These are phyloP conservation scores for Genyomyrus donnyi DNA, from an alignment of 2,113 vertebrate genomes.

Conservation along the genomic window DNA sequence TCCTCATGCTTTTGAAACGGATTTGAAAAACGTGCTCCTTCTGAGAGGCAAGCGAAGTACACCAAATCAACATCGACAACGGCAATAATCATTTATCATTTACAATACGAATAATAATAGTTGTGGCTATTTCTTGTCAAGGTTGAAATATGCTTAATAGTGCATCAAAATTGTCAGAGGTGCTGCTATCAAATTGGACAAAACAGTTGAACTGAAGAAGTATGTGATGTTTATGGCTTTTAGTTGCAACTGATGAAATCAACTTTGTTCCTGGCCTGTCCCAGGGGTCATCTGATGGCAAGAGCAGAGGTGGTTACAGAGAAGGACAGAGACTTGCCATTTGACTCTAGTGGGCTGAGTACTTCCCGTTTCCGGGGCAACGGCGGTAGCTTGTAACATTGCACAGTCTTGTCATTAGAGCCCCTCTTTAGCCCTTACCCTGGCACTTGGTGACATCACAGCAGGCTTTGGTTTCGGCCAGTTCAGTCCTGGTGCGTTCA, in stretches of 20 bases:
- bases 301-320: neutral
- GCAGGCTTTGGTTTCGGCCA: neutral
- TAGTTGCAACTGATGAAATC: slow-evolving; percentile 41
- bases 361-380: neutral
- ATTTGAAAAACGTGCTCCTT: neutral
- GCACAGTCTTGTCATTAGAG: neutral
- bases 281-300: slow-evolving; percentile 35
- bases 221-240: neutral
- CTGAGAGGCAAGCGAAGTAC: neutral
- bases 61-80: neutral
- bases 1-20: slow-evolving; percentile 34
- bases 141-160: neutral
- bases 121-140: neutral
- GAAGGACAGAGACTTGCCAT: neutral
- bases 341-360: neutral
- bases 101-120: neutral
- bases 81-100: neutral
- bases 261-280: slow-evolving; percentile 47
- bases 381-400: neutral
- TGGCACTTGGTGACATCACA: neutral
- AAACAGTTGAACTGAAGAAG: slow-evolving; percentile 1
- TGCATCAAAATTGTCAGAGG: neutral
- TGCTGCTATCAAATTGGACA: neutral
- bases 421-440: neutral
- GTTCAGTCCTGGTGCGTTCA: neutral